Conservation (phyloP, 2,797 vertebrate genomes). For the Hippocampus kuda region DNA sequence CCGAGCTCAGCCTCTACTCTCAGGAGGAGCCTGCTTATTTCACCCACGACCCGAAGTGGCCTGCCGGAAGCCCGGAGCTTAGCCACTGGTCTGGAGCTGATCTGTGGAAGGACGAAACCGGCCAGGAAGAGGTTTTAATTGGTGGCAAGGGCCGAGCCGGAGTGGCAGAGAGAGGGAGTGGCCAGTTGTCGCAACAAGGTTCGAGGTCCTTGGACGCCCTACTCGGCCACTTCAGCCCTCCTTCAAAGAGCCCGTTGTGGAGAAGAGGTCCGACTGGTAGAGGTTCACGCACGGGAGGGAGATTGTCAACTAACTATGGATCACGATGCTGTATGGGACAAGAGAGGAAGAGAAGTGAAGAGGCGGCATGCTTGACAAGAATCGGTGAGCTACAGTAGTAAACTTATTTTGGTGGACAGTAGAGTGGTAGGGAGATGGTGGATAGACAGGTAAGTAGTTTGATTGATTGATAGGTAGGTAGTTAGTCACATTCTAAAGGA, state of each 20-base stretch:
- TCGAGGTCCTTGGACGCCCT: constrained; percentile 13
- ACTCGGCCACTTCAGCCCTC: constrained; percentile 12
- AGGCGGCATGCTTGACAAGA: constrained; percentile 12
- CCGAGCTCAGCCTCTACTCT: not conserved
- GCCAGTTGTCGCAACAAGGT: constrained; percentile 15
- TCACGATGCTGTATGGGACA: constrained; percentile 38
- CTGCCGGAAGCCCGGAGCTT: constrained; percentile 12
- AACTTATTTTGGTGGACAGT: not conserved
- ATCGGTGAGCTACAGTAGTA: constrained; percentile 26
- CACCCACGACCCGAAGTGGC: constrained; percentile 20
- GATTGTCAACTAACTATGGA: constrained; percentile 19
- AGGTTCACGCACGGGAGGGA: not conserved
- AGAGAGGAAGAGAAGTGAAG: constrained; percentile 59
- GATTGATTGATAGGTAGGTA: not conserved
- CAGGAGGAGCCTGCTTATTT: constrained; percentile 11
- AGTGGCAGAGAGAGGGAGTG: constrained; percentile 12
- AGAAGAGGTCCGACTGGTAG: not conserved
- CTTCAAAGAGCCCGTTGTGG: constrained; percentile 13
- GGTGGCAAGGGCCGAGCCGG: constrained; percentile 25
- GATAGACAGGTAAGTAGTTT: not conserved
- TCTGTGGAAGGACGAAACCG: constrained; percentile 16
- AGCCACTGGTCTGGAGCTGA: constrained; percentile 10
- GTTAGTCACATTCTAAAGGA: not conserved
- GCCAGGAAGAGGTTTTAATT: constrained; percentile 14
- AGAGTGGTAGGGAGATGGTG: too few species aligned